Evolutionary conservation across 1,140 invertebrate species (phyloP), one percentile per base, ranked within the genome.

Genomic region (Elymnias hypermnestra): DNA sequence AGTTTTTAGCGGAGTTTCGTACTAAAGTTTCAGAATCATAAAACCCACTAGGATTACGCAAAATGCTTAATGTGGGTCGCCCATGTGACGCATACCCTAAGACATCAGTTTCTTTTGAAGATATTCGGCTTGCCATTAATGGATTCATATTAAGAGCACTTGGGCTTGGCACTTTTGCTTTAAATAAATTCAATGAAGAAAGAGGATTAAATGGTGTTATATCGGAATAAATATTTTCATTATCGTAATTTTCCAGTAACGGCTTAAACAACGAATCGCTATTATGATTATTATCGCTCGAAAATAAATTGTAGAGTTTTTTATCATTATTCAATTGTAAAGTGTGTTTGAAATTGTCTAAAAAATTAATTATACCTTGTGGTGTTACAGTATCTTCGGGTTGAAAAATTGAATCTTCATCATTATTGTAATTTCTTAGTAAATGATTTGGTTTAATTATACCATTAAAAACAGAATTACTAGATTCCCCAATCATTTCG

Each of bases 401-500:
- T 35, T 54, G 47, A 17, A 19, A 9, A 12, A 49, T 46, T 7
- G 25, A 31, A 17, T 49, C 43, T 36, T 8, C 2, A 23, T 23
- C n/a, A n/a, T n/a, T n/a, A n/a, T n/a, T n/a, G n/a, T n/a, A n/a
- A n/a, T n/a, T n/a, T n/a, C n/a, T n/a, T n/a, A n/a, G 1, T 36
- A 4, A 8, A 2, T n/a, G 17, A n/a, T 19, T 18, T 9, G 4
- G 5, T 21, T 40, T 36, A 13, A 26, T 28, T 6, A 35, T 36
- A 3, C 29, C 36, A 28, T 37, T 53, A 10, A 28, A 35, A 35
- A 60, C 4, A 35, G 46, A 18, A 13, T 66, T 51, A 57, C 68
- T 72, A 7, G 57, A 61, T 54, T 60, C 55, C 8, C 35, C 40
- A 13, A 10, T 25, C 55, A 63, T 61, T 56, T 70, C 62, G 29